Evolutionary conservation across 2,797 vertebrate species (phyloP), one percentile per base, ranked within the genome.

Genomic region (Erethizon dorsatum): DNA sequence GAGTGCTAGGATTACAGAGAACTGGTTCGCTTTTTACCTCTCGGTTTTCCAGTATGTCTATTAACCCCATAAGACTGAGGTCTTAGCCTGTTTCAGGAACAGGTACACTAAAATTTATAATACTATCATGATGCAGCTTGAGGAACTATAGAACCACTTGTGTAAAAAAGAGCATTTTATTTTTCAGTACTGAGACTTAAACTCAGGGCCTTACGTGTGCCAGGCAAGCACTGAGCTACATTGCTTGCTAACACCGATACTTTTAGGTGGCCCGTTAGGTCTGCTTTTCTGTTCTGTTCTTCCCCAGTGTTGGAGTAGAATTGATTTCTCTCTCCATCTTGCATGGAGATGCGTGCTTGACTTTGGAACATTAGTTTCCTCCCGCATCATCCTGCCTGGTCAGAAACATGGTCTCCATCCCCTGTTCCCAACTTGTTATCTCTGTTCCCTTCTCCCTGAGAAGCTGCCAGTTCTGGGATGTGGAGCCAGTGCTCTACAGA

Each of bases 71-170:
- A 31, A 28, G 45, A 47, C 26, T 6, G 13, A 50, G 24, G 24
- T 45, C 45, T 77, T 71, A 50, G 45, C 73, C 45, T 77, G 45
- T 75, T n/a, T 75, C 41, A 47, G 73, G 22, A 87, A 92, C 56
- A 89, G 54, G n/a, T 65, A 37, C 50, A 8, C 50, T 96, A 71
- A 91, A 86, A 69, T 59, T 63, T 83, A 37, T 83, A 56, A 75
- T 65, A 65, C 37, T 83, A 4, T 94, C 41, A 83, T 65, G 57
- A 65, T 73, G 7, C 28, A 80, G 52, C 59, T 79, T 75, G 77
- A 75, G n/a, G 37, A 79, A 88, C 65, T 90, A 1, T 17, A 73
- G 28, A 87, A 14, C 22, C 20, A 78, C 10, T 82, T 83, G 57
- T 26, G 8, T 77, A 61, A 77, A 86, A 63, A 18, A 15, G 45